These are phyloP conservation scores for Calephelis virginiensis DNA, from an alignment of 1,140 invertebrate species.

Conservation along the genomic window DNA sequence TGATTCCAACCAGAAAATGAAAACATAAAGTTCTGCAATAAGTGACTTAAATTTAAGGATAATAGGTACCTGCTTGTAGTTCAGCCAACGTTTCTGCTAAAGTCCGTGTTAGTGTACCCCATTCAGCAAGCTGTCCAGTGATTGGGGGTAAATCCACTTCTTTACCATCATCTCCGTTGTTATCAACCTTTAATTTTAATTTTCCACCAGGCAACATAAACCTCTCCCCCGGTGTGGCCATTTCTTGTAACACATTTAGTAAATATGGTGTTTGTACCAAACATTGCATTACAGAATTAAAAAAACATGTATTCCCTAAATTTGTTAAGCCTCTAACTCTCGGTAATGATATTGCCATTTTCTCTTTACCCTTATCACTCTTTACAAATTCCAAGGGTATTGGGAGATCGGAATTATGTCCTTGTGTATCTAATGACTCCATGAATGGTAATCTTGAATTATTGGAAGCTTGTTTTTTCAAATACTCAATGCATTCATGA, in stretches of 20 bases:
- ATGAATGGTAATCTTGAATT: slow-evolving; percentile 57
- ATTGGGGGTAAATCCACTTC: slow-evolving; percentile 81
- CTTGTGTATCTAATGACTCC: slow-evolving; percentile 44
- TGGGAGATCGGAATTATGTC: slow-evolving; percentile 45
- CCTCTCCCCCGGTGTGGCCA: slow-evolving; percentile 82
- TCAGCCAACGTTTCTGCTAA: slow-evolving; percentile 85
- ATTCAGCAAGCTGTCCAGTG: slow-evolving; percentile 83
- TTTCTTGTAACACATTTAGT: slow-evolving; percentile 84
- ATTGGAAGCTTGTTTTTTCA: slow-evolving; percentile 77
- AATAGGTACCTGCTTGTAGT: slow-evolving; percentile 78
- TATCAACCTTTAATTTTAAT: slow-evolving; percentile 70
- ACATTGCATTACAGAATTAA: slow-evolving; percentile 96
- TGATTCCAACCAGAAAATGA: too few relatives aligned
- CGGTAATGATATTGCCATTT: slow-evolving; percentile 60
- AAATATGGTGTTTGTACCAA: slow-evolving; percentile 92
- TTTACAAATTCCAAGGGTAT: slow-evolving; percentile 54
- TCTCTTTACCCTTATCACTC: slow-evolving; percentile 64
- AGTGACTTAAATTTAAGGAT: background rate
- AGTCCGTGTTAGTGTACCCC: slow-evolving; percentile 84
- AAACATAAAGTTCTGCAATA: background rate
- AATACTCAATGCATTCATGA: slow-evolving; percentile 81
- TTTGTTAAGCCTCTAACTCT: slow-evolving; percentile 87
- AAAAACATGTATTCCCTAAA: slow-evolving; percentile 97
- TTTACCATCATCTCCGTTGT: slow-evolving; percentile 51
- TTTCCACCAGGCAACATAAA: slow-evolving; percentile 85